phyloP scores from a whole-genome alignment of 1,140 invertebrate species.

The Eufriesea mexicana region DNA sequence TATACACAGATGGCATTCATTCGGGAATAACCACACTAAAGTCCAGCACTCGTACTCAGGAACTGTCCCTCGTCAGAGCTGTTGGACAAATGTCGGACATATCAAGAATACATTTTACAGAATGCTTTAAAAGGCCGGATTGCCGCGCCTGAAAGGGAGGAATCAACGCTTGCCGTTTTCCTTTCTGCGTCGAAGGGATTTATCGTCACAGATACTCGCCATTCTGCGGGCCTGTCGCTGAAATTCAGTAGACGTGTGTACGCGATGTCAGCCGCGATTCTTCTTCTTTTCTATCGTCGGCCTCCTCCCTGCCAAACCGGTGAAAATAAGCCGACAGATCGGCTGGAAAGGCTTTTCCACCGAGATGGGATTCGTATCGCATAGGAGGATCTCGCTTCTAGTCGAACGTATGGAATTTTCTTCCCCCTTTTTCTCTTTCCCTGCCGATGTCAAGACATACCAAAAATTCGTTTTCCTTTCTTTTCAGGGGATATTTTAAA shows the following conservation, averaged over 20 bases:
- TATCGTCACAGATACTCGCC: neutral
- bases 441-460: neutral
- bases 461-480: too few relatives aligned
- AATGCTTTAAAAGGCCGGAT: neutral
- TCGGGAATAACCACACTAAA: too few relatives aligned
- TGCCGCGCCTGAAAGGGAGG: neutral
- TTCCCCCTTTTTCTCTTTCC: neutral
- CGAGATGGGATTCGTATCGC: conserved; percentile 5
- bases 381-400: conserved; percentile 24
- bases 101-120: neutral
- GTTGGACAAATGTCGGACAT: neutral
- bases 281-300: conserved; percentile 19
- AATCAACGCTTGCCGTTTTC: conserved; percentile 2
- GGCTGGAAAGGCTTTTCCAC: conserved; percentile 20
- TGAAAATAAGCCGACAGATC: conserved; percentile 39
- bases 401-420: conserved; percentile 7
- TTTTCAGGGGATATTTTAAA: too few relatives aligned
- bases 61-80: neutral
- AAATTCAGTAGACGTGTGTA: conserved; percentile 13
- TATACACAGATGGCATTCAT: too few relatives aligned
- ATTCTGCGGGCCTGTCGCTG: neutral
- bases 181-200: neutral
- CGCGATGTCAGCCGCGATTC: conserved; percentile 5
- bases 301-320: neutral
- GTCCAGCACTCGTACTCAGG: too few relatives aligned